Base-by-base conservation (phyloP, 2,888 invertebrate species). In the Melanargia galathea region DNA sequence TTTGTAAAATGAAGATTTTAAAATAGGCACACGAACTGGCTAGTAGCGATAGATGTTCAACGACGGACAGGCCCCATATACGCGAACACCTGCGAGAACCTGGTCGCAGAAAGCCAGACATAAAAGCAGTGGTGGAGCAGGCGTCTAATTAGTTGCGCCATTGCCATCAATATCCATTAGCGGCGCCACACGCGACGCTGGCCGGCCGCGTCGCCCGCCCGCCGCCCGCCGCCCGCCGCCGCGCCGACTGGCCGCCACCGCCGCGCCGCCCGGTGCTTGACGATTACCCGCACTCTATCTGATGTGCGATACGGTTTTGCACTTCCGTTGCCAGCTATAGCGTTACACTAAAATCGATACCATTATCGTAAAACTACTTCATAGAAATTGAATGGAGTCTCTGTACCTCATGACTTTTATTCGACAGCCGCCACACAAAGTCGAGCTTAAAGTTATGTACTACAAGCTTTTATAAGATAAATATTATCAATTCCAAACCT, bases 81-180 rank as follows among this genome's bases (percentile, higher is more conserved):
- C 26, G 49, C 49, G 8, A 49, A 49, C 57, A 65, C 45, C 60
- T 65, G 51, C 64, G 61, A 62, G 64, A 62, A 64, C 55, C 56
- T 60, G 57, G 64, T 66, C 65, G 62, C 58, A 59, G 70, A 67
- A 67, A 70, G 72, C 75, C 70, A 73, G 75, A 72, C 81, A 81
- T 78, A 68, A 63, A 65, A 65, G 70, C 70, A 64, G 80, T 80
- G 75, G 79, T 76, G 76, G 79, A 80, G 80, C 67, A 67, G 70
- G 69, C 73, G 81, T 83, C 78, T 88, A 90, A 90, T 90, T 90
- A 90, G 89, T 84, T 81, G 83, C 82, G 81, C 81, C 82, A 82
- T 81, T 79, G 83, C 85, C 90, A 90, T 90, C 90, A 88, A 91
- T 90, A 88, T 89, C 89, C 88, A 90, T 90, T 90, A 90, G 79